Evolutionary conservation across 1,140 invertebrate species (phyloP).

Genomic region (Gonioctena quinquepunctata): DNA sequence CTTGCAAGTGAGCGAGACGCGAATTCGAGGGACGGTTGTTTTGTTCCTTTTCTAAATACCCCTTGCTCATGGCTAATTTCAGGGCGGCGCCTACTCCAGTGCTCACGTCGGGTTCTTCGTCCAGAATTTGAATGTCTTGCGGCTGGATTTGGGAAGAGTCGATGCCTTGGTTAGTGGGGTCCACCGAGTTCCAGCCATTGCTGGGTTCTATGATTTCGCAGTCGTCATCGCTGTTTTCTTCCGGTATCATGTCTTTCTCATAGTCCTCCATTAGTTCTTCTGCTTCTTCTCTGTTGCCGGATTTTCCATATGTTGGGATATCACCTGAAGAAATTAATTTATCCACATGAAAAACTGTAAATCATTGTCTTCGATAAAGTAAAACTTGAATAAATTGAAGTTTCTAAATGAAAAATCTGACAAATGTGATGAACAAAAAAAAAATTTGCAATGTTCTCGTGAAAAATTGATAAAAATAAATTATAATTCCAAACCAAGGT

Average conservation of each 20-base stretch:
- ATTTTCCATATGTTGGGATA: conserved; percentile 89
- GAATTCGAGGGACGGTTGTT: conserved; percentile 71
- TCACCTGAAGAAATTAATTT: conserved; percentile 63
- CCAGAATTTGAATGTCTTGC: conserved; percentile 77
- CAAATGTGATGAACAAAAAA: no score
- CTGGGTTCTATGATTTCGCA: conserved; percentile 47
- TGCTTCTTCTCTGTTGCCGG: conserved; percentile 85
- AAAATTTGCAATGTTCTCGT: no score
- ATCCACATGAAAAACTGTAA: background rate
- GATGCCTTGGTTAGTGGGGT: conserved; percentile 48
- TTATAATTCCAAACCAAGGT: no score
- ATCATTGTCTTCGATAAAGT: no score
- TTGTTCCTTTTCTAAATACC: conserved; percentile 87
- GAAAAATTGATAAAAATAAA: no score
- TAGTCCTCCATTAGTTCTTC: conserved; percentile 74
- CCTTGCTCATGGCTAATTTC: conserved; percentile 92
- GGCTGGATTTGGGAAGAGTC: conserved; percentile 35
- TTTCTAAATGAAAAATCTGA: no score
- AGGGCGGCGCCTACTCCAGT: conserved; percentile 90
- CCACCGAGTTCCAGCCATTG: conserved; percentile 58
- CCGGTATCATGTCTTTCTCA: conserved; percentile 41
- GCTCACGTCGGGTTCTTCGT: conserved; percentile 94
- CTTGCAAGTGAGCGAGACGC: conserved; percentile 78
- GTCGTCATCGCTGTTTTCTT: conserved; percentile 46
- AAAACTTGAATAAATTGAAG: no score